Evolutionary conservation across 2,113 vertebrate genomes (phyloP), one percentile per base, ranked within the genome.

Genomic region (Gymnarchus niloticus): DNA sequence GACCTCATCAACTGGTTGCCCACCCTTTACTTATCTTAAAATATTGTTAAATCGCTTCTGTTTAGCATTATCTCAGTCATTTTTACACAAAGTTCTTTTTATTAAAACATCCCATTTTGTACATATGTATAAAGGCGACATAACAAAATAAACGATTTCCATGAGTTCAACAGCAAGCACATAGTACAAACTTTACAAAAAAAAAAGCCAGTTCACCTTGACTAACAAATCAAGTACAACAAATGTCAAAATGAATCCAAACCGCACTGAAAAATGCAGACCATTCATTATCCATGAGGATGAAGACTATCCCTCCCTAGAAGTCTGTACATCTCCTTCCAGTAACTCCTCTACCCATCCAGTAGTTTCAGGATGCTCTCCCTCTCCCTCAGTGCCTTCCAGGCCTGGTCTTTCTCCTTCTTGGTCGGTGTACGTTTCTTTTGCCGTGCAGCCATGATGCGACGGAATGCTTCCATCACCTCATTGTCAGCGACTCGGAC

Each of bases 391-490:
- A 99, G 92, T 0, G 96, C 97, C 89, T 98, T 99, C 98, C 97
- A 99, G 0, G 98, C 98, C 91, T 99, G 97, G 90, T 99, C 98
- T 83, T 99, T 99, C 90, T 99, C 98, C 89, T 99, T 99, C 92
- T 99, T 99, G 41, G 97, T 99, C 0, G 98, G 98, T 0, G 97
- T 98, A 85, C 98, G 96, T 90, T 99, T 99, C 95, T 99, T 99
- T 92, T 99, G 98, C 87, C 98, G 94, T 9, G 98, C 98, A 0
- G 97, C 97, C 98, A 99, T 99, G 93, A 99, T 99, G 91, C 98
- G 96, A n/a, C 98, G 95, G 90, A 99, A 99, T n/a, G 96, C 97
- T 0, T 99, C 98, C 97, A 99, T 99, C 86, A 99, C 98, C 88
- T 99, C 98, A 0, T 98, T 99, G 93, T 99, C 98, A 0, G 97